Percentiles rank a stretch among this genome's conserved stretches.
phyloP scores from a whole-genome alignment of 1,140 invertebrate genomes.

The Ips nitidus region DNA sequence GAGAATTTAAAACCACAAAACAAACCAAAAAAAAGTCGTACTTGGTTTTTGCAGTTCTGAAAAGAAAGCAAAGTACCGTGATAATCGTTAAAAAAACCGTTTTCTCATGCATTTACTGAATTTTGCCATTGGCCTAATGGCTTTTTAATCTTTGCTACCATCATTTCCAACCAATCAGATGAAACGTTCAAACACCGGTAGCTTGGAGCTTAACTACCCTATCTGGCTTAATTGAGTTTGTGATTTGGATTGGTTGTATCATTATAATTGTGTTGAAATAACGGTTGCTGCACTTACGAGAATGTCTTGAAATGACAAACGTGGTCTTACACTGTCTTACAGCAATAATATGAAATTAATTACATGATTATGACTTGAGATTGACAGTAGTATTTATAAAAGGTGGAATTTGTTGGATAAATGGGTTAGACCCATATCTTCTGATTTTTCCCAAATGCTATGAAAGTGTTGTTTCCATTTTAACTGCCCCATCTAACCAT shows the following conservation, averaged over 20 bases:
- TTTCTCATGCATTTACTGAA: constrained; percentile 2
- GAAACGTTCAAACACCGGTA: constrained; percentile 6
- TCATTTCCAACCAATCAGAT: constrained; percentile 5
- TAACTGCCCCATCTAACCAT: too few species aligned
- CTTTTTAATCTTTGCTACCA: not conserved
- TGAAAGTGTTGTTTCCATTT: too few species aligned
- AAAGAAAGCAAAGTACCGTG: not conserved
- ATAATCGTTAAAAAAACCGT: not conserved
- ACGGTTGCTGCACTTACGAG: too few species aligned
- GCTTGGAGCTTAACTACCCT: constrained; percentile 2
- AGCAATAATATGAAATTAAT: too few species aligned
- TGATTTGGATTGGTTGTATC: not conserved
- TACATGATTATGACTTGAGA: too few species aligned
- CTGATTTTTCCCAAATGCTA: too few species aligned
- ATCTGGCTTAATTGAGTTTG: not conserved
- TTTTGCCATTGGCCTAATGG: constrained; percentile 1
- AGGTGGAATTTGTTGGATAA: too few species aligned
- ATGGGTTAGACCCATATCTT: too few species aligned
- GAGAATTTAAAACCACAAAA: not conserved
- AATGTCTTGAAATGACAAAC: too few species aligned
- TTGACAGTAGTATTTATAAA: too few species aligned
- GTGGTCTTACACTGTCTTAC: too few species aligned
- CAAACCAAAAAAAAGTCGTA: not conserved
- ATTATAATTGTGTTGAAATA: too few species aligned
- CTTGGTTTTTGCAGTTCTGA: not conserved